Evolutionary conservation across 2,888 invertebrate species (phyloP).

Genomic region (Boloria selene): DNA sequence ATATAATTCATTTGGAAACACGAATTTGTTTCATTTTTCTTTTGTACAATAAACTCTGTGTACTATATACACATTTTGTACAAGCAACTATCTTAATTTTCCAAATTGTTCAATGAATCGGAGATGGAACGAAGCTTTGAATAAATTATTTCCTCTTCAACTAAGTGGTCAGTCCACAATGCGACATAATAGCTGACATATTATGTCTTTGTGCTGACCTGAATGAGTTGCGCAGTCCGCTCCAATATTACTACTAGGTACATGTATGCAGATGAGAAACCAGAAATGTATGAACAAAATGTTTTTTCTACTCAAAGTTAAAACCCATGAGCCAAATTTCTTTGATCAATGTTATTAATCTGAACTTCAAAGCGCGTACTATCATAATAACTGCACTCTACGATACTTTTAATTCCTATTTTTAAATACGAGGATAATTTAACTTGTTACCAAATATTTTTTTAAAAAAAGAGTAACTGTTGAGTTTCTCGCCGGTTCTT

Average conservation of each 20-base stretch:
- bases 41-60: neutral
- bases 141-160: conserved; percentile 75
- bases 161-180: conserved; percentile 73
- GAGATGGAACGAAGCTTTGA: conserved; percentile 57
- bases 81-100: conserved; percentile 30
- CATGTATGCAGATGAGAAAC: neutral
- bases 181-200: conserved; percentile 71
- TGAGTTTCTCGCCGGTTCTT: too few relatives aligned
- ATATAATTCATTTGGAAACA: too few relatives aligned
- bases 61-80: conserved; percentile 30
- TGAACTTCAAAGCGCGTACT: conserved; percentile 55
- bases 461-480: too few relatives aligned
- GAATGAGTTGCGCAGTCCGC: conserved; percentile 57
- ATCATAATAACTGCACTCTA: conserved; percentile 53
- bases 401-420: neutral
- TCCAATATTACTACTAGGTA: conserved; percentile 50
- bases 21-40: too few relatives aligned
- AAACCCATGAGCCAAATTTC: neutral
- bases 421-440: neutral
- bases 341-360: conserved; percentile 44
- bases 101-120: conserved; percentile 46
- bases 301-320: neutral
- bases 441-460: too few relatives aligned
- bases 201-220: conserved; percentile 59
- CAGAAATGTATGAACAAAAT: conserved; percentile 4